These are phyloP conservation scores for Pyralis farinalis DNA, from an alignment of 2,888 invertebrate species.

Conservation along the genomic window DNA sequence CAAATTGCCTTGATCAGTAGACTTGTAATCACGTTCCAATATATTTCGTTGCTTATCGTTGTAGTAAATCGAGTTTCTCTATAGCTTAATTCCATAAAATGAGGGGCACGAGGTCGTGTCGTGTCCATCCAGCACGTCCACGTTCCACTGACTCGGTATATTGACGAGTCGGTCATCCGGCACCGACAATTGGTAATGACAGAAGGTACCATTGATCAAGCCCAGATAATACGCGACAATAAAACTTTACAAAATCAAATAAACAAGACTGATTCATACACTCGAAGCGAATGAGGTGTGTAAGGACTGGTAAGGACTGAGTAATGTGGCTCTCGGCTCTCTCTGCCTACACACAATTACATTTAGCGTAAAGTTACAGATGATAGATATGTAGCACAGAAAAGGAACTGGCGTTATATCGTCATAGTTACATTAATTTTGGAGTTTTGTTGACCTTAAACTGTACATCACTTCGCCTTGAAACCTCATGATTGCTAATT, in stretches of 20 bases:
- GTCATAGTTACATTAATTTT: neutral
- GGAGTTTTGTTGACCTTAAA: too few relatives aligned
- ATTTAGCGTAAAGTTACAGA: too few relatives aligned
- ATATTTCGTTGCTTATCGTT: neutral
- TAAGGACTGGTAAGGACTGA: too few relatives aligned
- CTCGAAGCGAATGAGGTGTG: too few relatives aligned
- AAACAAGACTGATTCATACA: too few relatives aligned
- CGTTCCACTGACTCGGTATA: neutral
- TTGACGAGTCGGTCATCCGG: neutral
- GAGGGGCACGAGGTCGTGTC: conserved; percentile 4
- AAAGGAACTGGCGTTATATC: neutral
- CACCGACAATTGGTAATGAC: neutral
- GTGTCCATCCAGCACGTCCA: neutral
- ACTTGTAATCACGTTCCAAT: conserved; percentile 1
- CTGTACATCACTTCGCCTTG: neutral
- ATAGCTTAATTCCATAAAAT: conserved; percentile 2
- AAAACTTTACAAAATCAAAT: too few relatives aligned
- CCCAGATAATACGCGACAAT: too few relatives aligned
- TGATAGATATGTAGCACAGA: too few relatives aligned
- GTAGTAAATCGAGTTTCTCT: conserved; percentile 1
- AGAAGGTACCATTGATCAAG: too few relatives aligned
- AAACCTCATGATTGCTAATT: neutral
- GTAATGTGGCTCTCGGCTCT: too few relatives aligned
- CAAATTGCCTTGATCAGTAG: too few relatives aligned
- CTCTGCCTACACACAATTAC: too few relatives aligned